phyloP scores from a whole-genome alignment of 2,113 vertebrate species.

The Fulica atra region DNA sequence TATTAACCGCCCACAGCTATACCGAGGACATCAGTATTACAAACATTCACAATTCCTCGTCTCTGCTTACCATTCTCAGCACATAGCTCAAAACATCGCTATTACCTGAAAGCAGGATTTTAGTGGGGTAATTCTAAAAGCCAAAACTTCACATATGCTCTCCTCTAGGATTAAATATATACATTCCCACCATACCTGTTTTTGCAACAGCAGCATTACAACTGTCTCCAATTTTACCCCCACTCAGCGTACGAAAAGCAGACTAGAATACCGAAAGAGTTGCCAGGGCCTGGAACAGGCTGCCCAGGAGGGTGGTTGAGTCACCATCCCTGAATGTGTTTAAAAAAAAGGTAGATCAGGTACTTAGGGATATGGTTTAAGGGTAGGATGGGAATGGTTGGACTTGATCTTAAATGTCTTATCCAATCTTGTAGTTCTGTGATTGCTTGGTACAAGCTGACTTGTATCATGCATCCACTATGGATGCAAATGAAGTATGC shows the following conservation, averaged over 20 bases:
- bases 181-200: neutral
- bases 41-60: neutral
- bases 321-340: too few species aligned
- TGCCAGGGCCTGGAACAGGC: too few species aligned
- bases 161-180: neutral
- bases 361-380: too few species aligned
- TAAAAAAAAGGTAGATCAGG: too few species aligned
- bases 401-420: too few species aligned
- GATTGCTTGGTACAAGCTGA: neutral
- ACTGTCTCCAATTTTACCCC: neutral
- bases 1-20: neutral
- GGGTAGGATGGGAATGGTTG: too few species aligned
- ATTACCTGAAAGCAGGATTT: neutral
- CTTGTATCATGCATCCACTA: neutral
- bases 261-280: neutral
- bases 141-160: neutral
- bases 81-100: neutral
- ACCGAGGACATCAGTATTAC: neutral
- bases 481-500: neutral
- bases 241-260: neutral
- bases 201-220: neutral
- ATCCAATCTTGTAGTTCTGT: too few species aligned
- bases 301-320: too few species aligned
- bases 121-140: neutral
- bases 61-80: neutral